Base-by-base conservation (phyloP, 2,797 vertebrate genomes). In the Meda fulgida region DNA sequence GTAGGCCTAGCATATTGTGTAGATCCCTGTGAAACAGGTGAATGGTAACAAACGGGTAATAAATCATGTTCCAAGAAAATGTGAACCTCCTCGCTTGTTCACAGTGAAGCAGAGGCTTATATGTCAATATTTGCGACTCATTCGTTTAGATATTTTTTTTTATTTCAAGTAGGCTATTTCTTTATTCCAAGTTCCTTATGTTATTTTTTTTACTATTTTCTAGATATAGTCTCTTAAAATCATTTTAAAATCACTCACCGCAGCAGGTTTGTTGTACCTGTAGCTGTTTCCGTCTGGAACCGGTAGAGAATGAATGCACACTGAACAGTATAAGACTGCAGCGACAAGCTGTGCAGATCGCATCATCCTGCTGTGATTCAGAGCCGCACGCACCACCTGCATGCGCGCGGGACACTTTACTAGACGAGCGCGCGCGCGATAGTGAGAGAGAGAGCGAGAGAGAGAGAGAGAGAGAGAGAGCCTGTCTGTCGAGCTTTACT, bases 171-270 rank as follows among this genome's bases (percentile, higher is more conserved):
- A 31, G 31, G 31, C 31, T 23, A 55, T 21, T 9, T 55, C 2
- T 66, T n/a, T 2, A 19, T 31, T 19, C 14, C 7, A 26, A 21
- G 31, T 38, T 48, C 26, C 1, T 36, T 36, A 1, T 26, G 36
- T n/a, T 36, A 31, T 14, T 4, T 65, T 14, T 65, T 14, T 29
- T 29, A 3, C 29, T 31, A 34, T 53, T 31, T 73, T 34, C 2
- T n/a, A 16, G 31, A 18, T 7, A 9, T 16, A 18, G 29, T n/a
- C 23, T 7, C 21, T 38, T 77, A 38, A 55, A 38, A 26, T 26
- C 3, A 16, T n/a, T 36, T 36, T 43, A 10, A 55, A 53, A 23
- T 83, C 51, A 89, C 91, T 92, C 86, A 92, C 91, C 90, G 19
- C 63, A 31, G 63, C 46, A 23, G 84, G 84, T 87, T 86, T 90